Evolutionary conservation across 2,888 invertebrate species (phyloP), one percentile per base, ranked within the genome.

Genomic region (Drosophila basisetae): DNA sequence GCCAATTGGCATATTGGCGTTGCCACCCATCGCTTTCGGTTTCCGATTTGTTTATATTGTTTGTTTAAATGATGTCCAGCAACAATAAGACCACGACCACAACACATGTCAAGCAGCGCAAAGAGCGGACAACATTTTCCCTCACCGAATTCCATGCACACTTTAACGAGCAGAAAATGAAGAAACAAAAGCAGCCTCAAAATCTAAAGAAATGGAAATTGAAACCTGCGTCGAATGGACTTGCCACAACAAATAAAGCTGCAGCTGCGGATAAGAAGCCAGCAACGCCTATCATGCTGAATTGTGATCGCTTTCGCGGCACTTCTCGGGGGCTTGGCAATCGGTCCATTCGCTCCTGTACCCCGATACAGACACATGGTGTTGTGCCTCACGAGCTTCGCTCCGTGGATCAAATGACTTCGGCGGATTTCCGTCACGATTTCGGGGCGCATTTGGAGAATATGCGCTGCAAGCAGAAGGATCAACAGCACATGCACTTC

Each of bases 351-450:
- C 37, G 49, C 10, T 31, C 43, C 0, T 62, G 61, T 35, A 35
- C 59, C 13, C 47, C 65, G 0, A 22, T 83, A 2, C 28, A 59
- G 0, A 81, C 68, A 11, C 84, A 87, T 0, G 69, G 69, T 9
- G 0, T 3, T 0, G 70, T 78, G 18, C 83, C 90, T 1, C 49
- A 2, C 0, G 81, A 89, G 53, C 62, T 89, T 22, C 7, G 49
- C 10, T 2, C 50, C 1, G 83, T 92, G 31, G 82, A 92, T 16
- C 43, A 59, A 25, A 92, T 92, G 91, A 92, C 91, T 9, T 92
- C 91, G 0, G 80, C 89, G 0, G 91, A 92, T 5, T 92, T 92
- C 28, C 89, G 86, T n/a, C 50, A 70, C 2, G 92, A 92, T 41
- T 63, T 69, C 43, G 70, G 52, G 1, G 92, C 92, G 0, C 92